Evolutionary conservation across 2,888 invertebrate genomes (phyloP), one percentile per base, ranked within the genome.

Genomic region (Melanostoma mellinum): DNA sequence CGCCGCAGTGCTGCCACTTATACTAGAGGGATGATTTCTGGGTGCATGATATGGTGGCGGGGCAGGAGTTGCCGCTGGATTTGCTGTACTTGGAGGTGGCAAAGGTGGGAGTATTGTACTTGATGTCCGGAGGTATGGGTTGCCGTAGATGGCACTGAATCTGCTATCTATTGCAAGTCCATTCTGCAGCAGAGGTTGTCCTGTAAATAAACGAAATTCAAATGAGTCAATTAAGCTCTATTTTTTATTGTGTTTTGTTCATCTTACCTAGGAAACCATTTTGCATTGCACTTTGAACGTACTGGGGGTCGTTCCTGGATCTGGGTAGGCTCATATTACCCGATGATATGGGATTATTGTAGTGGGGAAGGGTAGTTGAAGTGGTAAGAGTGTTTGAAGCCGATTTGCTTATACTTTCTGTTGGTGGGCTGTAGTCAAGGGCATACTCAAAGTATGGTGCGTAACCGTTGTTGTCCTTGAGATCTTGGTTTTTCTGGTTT

Each of bases 141-240:
- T 97, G 73, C 96, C 96, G 88, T 97, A 97, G 5, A 96, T 95
- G 44, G 97, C 97, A 63, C 96, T 97, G 90, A 96, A 97, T 86
- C 97, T 93, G 56, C 90, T 89, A 56, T 90, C 90, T 78, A 90
- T 90, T 55, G 79, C 40, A 6, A 79, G 76, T 84, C 91, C 91
- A 80, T 91, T 91, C 86, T 91, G 91, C 60, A 91, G 87, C 72
- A 91, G 87, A 40, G 90, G 89, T 89, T 91, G 91, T 73, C 90
- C 91, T 91, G 67, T 0, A 56, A 72, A 30, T 20, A 20, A 1
- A 1, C 0, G 1, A 20, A 20, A 20, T 20, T 20, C 20, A 20
- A 20, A 20, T 20, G 20, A 20, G 20, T 1, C 20, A 20, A 20
- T 1, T 1, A 20, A 20, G 20, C 20, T 20, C 20, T 20, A 20